Evolutionary conservation across 2,113 vertebrate species (phyloP), one percentile per base, ranked within the genome.

Genomic region (Caracal caracal): DNA sequence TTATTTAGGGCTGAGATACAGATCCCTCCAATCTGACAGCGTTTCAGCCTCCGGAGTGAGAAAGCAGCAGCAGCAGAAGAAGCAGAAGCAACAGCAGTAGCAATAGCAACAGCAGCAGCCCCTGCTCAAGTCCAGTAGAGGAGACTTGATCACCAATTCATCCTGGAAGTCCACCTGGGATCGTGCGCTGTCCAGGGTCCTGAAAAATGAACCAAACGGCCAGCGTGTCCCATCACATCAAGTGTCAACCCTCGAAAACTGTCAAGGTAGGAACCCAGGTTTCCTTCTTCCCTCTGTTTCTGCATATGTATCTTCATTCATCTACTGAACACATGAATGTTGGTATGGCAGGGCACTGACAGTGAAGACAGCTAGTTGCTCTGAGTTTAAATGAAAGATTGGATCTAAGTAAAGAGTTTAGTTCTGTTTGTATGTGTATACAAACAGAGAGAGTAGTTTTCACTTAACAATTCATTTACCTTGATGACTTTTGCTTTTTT

Each of bases 201-300:
- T 97, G 97, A 98, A 99, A 96, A 81, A 99, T 99, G 99, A 99
- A 99, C 98, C 99, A 99, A 98, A 99, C 99, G 63, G 99, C 99
- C 95, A 98, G 98, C 40, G 99, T 99, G 61, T 99, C 99, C 95
- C 99, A 99, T 97, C 99, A 99, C 73, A 99, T 99, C 84, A 99
- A 99, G 97, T 99, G 99, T 97, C 99, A 99, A 91, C 98, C 99
- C 47, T 97, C 99, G 1, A 99, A 99, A 95, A 87, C 97, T 71
- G 99, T 99, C 97, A 99, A 99, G 99, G 99, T 99, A 99, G 97
- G 98, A 90, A 90, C 66, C 33, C 81, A 35, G 65, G 26, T 92
- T 92, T 96, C 43, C 13, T 19, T 96, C 49, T 94, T 40, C 6
- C 10, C 35, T 81, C 6, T 94, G 68, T 35, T 56, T 96, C 43